Base-by-base conservation (phyloP, 1,140 invertebrate genomes). In the Hirudo medicinalis region DNA sequence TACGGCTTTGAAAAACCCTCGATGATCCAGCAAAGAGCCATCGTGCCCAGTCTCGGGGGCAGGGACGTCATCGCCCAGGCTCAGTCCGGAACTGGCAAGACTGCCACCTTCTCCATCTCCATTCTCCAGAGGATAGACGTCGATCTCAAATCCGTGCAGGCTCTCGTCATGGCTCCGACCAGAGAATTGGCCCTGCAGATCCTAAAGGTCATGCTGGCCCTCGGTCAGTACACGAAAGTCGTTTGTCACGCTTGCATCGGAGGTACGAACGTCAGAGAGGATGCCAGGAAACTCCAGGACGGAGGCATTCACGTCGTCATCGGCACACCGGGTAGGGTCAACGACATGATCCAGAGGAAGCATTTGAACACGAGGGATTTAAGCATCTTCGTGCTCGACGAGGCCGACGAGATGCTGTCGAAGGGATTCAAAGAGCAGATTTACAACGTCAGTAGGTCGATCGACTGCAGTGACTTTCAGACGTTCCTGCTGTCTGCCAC, bases 401-500 rank as follows among this genome's bases (percentile, higher is more conserved):
- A 99, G 85, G 96, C 97, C 77, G 97, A 99, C n/a, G n/a, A n/a
- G n/a, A n/a, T n/a, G n/a, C n/a, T n/a, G n/a, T n/a, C n/a, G n/a
- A n/a, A n/a, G n/a, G 96, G 97, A 75, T 99, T 99, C 81, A 99
- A 98, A 83, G 96, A 99, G 84, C 96, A 99, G 84, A 99, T 99
- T 80, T 94, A 99, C 82, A 94, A 99, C 85, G 94, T 99, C 67
- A 98, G 99, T 84, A 91, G 91, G 82, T 88, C 88, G 82, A 86
- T 99, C 79, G 89, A 89, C 66, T 76, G n/a, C n/a, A n/a, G 87
- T 71, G 90, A 94, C 82, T 92, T 97, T 71, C 96, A 98, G 86
- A 88, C 88, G 78, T 49, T 75, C n/a, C 70, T 76, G 43, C 57
- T 75, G 29, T 76, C 74, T 11, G 75, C 74, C 32, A 75, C 75